Base-by-base conservation (phyloP, 2,113 vertebrate genomes). In the Columba livia region DNA sequence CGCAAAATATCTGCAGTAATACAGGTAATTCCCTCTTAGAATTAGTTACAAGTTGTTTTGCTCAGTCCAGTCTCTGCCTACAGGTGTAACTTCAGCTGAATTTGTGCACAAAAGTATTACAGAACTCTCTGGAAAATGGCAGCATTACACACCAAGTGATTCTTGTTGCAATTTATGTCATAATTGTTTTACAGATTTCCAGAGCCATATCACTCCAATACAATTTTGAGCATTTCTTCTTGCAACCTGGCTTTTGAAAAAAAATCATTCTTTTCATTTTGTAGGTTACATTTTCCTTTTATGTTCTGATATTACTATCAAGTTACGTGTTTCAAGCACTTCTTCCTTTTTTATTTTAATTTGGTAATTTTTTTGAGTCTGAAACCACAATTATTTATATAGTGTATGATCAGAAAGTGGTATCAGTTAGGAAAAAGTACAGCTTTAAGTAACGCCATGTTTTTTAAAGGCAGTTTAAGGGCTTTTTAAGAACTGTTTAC, bases 401-500 rank as follows among this genome's bases (percentile, higher is more conserved):
- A 36, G 7, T 70, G 4, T 79, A 29, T 36, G 34, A 34, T 70
- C 26, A 71, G 48, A 77, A 96, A 94, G 85, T 42, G 7, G 31
- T 62, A 57, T 85, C 48, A 16, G 28, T 51, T 58, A 66, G 82
- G 93, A 77, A 73, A 87, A 75, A 79, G 66, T 57, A n/a, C 28
- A 87, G 26, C 15, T 53, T 79, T 71, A 64, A 51, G 81, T 78
- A 72, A 86, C 0, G 2, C 8, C 9, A 14, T 61, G 29, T 70
- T 89, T 96, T 91, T 50, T 90, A 42, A 92, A 91, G 53, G 50
- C 85, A 57, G 36, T 18, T 4, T 83, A 66, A 96, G 62, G 36
- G 56, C 50, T 96, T 93, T 74, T 57, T 75, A 62, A 74, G 84
- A 93, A 57, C 74, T 98, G 94, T 97, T 98, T 98, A 97, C 97